Conservation (phyloP, 2,797 vertebrate species). For the Nannoperca australis region DNA sequence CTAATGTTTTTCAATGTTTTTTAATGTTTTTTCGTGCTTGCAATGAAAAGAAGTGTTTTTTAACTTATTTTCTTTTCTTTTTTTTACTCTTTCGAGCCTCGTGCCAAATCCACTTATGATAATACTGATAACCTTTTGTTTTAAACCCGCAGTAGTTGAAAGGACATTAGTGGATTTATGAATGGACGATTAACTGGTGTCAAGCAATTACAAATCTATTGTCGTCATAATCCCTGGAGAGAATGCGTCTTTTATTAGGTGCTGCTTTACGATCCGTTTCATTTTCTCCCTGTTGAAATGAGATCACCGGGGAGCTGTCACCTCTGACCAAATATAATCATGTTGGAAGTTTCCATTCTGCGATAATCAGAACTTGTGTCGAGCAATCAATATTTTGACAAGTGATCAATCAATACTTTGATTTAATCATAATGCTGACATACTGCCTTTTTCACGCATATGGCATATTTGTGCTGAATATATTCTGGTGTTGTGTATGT, state of each 20-base stretch:
- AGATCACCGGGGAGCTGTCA: constrained; percentile 58
- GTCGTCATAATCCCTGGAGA: constrained; percentile 34
- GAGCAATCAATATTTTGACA: constrained; percentile 47
- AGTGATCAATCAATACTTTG: constrained; percentile 40
- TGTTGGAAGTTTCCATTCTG: constrained; percentile 38
- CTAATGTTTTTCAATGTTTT: background rate
- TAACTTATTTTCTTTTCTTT: background rate
- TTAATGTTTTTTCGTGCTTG: background rate
- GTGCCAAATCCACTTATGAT: background rate
- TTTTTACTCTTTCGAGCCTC: background rate
- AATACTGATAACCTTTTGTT: background rate
- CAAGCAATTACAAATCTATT: constrained; percentile 60
- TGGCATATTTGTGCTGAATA: background rate
- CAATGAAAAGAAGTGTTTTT: background rate
- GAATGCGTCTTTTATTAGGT: constrained; percentile 52
- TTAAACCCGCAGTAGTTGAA: background rate
- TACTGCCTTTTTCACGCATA: background rate
- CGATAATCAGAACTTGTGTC: constrained; percentile 50
- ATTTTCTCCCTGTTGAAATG: constrained; percentile 68
- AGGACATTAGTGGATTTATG: constrained; percentile 22
- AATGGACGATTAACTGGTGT: constrained; percentile 32
- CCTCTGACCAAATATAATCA: constrained; percentile 62
- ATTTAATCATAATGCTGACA: constrained; percentile 19
- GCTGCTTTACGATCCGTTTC: constrained; percentile 62
- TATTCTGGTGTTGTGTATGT: background rate